Conservation (phyloP, 2,797 vertebrate species). For the Odontamblyopus rebecca region DNA sequence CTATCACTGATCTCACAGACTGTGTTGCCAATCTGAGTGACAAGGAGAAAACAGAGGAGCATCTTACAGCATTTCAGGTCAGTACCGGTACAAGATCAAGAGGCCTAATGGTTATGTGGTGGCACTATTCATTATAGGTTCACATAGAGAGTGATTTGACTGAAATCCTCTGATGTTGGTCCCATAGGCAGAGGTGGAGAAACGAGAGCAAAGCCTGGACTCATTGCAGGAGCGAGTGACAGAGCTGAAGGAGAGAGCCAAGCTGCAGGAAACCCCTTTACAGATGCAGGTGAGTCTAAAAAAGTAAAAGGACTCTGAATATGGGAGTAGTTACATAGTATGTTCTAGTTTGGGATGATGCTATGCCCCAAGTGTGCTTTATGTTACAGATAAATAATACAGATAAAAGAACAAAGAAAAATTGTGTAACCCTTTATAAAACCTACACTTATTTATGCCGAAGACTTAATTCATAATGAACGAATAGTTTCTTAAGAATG, state of each 20-base stretch:
- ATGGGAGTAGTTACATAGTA: neutral
- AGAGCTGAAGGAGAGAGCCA: conserved; percentile 84
- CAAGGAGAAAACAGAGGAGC: conserved; percentile 76
- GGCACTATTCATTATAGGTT: conserved; percentile 15
- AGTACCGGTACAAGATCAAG: conserved; percentile 27
- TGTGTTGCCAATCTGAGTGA: conserved; percentile 79
- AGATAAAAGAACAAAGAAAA: neutral
- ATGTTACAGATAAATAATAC: neutral
- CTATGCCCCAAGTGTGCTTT: neutral
- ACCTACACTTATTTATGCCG: too few species aligned
- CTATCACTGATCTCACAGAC: conserved; percentile 82
- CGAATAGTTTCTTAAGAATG: too few species aligned
- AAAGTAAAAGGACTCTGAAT: neutral
- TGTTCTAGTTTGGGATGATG: neutral
- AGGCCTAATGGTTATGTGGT: neutral
- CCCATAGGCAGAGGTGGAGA: conserved; percentile 84
- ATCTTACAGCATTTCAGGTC: conserved; percentile 88
- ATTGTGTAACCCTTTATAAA: neutral
- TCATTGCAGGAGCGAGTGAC: conserved; percentile 83
- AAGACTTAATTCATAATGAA: too few species aligned
- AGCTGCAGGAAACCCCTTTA: conserved; percentile 83
- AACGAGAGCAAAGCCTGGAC: conserved; percentile 83
- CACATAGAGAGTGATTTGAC: conserved; percentile 16
- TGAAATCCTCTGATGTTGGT: conserved; percentile 21
- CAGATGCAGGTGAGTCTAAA: conserved; percentile 87